Conservation (phyloP, 2,888 invertebrate species). For the Napeogenes sylphis region DNA sequence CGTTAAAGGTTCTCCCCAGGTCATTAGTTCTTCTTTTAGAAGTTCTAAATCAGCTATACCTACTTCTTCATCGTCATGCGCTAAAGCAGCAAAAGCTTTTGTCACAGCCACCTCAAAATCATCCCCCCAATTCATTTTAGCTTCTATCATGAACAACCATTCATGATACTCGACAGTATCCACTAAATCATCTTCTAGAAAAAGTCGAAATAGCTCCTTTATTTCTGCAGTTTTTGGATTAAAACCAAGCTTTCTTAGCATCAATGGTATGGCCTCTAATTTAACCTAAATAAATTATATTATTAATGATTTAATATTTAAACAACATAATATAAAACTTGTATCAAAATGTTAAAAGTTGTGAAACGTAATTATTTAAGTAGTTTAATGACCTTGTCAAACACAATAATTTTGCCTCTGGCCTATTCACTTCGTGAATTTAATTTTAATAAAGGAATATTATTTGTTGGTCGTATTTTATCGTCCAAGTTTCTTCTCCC, state of each 20-base stretch:
- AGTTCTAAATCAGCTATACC: constrained; percentile 53
- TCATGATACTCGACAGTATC: constrained; percentile 66
- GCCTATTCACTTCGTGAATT: background rate
- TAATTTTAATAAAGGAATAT: background rate
- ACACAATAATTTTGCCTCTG: background rate
- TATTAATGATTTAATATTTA: too few species aligned
- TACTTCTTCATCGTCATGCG: constrained; percentile 59
- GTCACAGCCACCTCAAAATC: constrained; percentile 59
- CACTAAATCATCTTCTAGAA: constrained; percentile 65
- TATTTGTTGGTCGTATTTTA: background rate
- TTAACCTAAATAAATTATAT: constrained; percentile 44
- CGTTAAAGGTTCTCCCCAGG: constrained; percentile 62
- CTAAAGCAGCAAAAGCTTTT: constrained; percentile 57
- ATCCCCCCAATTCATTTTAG: constrained; percentile 64
- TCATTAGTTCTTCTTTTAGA: constrained; percentile 53
- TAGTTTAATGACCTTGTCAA: constrained; percentile 5
- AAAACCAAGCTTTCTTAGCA: constrained; percentile 65
- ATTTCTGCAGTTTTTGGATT: constrained; percentile 64
- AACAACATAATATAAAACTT: too few species aligned
- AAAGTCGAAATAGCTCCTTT: constrained; percentile 45
- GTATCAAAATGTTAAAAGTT: too few species aligned
- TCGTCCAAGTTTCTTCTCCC: background rate
- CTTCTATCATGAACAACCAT: constrained; percentile 67
- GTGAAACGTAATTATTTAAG: background rate
- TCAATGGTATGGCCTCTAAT: constrained; percentile 49